These are phyloP conservation scores for Metaphire vulgaris DNA, from an alignment of 1,140 invertebrate genomes.

Conservation along the genomic window DNA sequence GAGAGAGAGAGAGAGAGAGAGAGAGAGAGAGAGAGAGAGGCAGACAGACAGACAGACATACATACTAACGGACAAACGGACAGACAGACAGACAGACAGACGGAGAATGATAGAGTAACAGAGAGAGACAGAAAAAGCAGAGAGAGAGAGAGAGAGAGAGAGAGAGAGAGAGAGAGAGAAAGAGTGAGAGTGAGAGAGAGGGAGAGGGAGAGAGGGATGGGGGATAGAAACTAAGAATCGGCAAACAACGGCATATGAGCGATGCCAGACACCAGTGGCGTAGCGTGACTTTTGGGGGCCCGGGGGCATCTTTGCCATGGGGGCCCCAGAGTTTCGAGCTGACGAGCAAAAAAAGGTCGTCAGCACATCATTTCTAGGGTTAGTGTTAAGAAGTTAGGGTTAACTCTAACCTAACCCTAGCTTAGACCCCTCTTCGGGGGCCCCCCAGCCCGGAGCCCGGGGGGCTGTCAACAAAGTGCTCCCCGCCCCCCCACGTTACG, in stretches of 20 bases:
- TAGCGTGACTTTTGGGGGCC: not conserved
- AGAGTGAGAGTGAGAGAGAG: constrained; percentile 21
- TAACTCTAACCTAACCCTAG: no score
- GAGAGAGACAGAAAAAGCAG: not conserved
- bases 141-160: not conserved
- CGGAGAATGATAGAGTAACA: no score
- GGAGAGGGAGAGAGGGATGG: not conserved
- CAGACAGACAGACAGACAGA: no score
- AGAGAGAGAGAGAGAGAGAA: constrained; percentile 11
- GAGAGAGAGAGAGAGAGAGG: no score
- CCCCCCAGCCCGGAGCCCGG: no score
- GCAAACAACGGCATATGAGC: constrained; percentile 12
- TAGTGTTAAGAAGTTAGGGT: not conserved
- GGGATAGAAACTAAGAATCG: no score
- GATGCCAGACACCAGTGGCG: not conserved
- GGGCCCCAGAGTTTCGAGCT: no score
- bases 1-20: not conserved
- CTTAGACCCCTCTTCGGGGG: no score
- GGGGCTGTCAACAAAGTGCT: no score
- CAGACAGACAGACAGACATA: no score
- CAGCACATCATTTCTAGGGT: not conserved
- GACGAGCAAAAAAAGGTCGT: no score
- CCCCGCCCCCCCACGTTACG: not conserved
- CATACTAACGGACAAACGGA: no score
- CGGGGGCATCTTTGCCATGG: not conserved